phyloP scores from a whole-genome alignment of 2,888 invertebrate species.

The Pterostichus niger region DNA sequence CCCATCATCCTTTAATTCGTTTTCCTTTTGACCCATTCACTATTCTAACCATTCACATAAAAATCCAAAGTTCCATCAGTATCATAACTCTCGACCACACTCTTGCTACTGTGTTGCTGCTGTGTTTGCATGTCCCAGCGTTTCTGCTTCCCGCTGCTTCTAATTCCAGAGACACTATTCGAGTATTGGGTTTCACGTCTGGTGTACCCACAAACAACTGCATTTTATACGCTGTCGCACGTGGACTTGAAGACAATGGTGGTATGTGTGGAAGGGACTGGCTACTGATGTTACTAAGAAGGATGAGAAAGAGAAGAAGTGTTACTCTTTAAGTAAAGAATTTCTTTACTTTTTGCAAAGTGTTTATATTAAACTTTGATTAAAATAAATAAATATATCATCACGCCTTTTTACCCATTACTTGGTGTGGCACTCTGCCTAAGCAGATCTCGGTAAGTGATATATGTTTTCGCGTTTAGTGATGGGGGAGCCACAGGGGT shows the following conservation, averaged over 20 bases:
- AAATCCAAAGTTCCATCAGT: background rate
- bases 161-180: background rate
- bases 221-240: slow-evolving; percentile 40
- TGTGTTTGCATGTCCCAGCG: slow-evolving; percentile 12
- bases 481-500: no score
- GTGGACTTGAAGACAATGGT: slow-evolving; percentile 6
- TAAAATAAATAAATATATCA: no score
- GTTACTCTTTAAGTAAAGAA: background rate
- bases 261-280: slow-evolving; percentile 11
- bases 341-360: no score
- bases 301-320: background rate
- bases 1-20: background rate
- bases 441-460: no score
- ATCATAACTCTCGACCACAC: background rate
- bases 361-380: no score
- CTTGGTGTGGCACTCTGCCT: no score
- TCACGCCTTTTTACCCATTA: no score
- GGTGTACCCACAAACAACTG: slow-evolving; percentile 30
- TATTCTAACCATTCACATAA: background rate
- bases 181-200: slow-evolving; percentile 44
- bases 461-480: no score
- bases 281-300: slow-evolving; percentile 30
- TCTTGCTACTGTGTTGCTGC: slow-evolving; percentile 40
- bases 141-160: slow-evolving; percentile 20
- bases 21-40: background rate